phyloP scores from a whole-genome alignment of 2,113 vertebrate genomes.

The Anolis sagrei region DNA sequence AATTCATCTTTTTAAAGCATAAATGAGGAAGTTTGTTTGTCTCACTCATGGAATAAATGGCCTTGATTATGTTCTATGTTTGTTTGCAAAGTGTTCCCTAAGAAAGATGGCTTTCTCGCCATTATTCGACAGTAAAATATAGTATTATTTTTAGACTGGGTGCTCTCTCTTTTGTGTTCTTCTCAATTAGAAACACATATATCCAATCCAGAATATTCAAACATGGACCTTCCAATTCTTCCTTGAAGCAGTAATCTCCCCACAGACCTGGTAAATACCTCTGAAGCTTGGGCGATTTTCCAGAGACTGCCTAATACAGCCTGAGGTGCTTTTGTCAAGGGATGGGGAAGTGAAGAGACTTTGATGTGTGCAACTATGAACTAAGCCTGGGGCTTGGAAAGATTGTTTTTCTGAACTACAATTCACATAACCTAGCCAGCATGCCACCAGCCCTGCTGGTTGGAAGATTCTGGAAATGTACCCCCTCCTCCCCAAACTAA shows the following conservation, averaged over 20 bases:
- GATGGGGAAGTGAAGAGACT: not conserved
- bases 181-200: not conserved
- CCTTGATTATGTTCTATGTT: too few species aligned
- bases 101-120: too few species aligned
- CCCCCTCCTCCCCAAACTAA: too few species aligned
- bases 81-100: too few species aligned
- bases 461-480: too few species aligned
- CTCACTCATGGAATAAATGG: too few species aligned
- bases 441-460: too few species aligned
- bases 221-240: not conserved
- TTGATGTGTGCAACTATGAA: not conserved
- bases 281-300: not conserved
- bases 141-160: too few species aligned
- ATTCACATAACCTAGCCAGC: too few species aligned
- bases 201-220: not conserved
- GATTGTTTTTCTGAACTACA: too few species aligned
- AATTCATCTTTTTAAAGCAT: not conserved
- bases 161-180: too few species aligned
- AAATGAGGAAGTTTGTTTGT: not conserved
- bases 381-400: not conserved
- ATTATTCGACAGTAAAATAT: too few species aligned
- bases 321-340: not conserved
- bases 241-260: not conserved
- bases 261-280: not conserved
- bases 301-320: not conserved